Percentiles rank a stretch among this genome's conserved stretches.
Conservation (phyloP, 2,113 vertebrate genomes). For the Danio rerio region DNA sequence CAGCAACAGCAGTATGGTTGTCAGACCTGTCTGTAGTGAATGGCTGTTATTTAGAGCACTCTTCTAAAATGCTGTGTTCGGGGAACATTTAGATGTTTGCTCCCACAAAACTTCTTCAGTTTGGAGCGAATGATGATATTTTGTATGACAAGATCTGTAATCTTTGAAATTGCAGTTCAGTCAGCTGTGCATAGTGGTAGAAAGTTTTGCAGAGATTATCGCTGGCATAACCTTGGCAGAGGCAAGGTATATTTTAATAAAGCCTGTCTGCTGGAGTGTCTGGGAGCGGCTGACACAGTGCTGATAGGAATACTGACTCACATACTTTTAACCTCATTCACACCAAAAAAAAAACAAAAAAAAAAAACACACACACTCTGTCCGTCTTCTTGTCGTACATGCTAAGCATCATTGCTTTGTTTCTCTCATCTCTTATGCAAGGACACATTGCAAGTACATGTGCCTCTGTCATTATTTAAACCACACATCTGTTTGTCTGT, state of each 20-base stretch:
- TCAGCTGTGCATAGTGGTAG: constrained; percentile 38
- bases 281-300: constrained; percentile 18
- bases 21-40: background rate
- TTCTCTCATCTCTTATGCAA: too few relatives aligned
- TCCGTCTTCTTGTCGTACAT: background rate
- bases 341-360: background rate
- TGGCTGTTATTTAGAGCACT: background rate
- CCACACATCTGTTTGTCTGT: background rate
- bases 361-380: background rate
- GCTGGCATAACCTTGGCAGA: constrained; percentile 54
- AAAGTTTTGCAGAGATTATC: constrained; percentile 52
- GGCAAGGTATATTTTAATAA: constrained; percentile 46
- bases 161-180: constrained; percentile 52
- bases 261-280: constrained; percentile 36
- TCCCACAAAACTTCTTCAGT: constrained; percentile 19
- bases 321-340: constrained; percentile 23
- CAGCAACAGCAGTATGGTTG: background rate
- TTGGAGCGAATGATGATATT: constrained; percentile 41
- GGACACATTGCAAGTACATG: background rate
- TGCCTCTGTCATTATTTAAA: background rate
- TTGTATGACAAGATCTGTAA: constrained; percentile 54
- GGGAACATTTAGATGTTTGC: constrained; percentile 27
- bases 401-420: background rate
- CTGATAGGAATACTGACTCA: constrained; percentile 36
- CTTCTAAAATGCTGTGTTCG: constrained; percentile 9